phyloP scores from a whole-genome alignment of 2,113 vertebrate species.

The Xyliphius kryptos region DNA sequence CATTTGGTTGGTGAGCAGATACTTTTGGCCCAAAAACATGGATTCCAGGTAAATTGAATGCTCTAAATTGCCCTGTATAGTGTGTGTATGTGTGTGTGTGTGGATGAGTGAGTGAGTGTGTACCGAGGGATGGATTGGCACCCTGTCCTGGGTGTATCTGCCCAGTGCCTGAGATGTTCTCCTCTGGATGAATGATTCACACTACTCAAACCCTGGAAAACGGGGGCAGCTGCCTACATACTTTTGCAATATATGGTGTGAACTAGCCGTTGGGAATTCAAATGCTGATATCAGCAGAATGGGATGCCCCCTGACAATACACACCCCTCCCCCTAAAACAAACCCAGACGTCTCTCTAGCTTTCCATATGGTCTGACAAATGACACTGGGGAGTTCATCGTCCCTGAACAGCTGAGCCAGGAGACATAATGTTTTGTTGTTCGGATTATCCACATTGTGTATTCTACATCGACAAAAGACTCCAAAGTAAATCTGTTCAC shows the following conservation, averaged over 20 bases:
- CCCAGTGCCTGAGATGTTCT: too few species aligned
- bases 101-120: too few species aligned
- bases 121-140: too few species aligned
- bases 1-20: too few species aligned
- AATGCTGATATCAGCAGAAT: slow-evolving; percentile 22
- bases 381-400: slow-evolving; percentile 16
- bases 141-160: too few species aligned
- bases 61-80: too few species aligned
- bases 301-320: slow-evolving; percentile 3
- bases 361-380: slow-evolving; percentile 27
- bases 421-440: slow-evolving; percentile 13
- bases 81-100: too few species aligned
- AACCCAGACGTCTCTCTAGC: slow-evolving; percentile 2
- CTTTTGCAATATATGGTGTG: background rate
- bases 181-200: too few species aligned
- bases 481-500: too few species aligned
- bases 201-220: too few species aligned
- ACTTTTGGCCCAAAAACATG: too few species aligned
- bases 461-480: slow-evolving; percentile 5
- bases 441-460: slow-evolving; percentile 1
- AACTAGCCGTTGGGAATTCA: background rate
- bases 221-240: background rate
- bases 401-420: slow-evolving; percentile 13
- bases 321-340: background rate
- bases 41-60: too few species aligned